Evolutionary conservation across 2,888 invertebrate species (phyloP).

Genomic region (Anodontia alba): DNA sequence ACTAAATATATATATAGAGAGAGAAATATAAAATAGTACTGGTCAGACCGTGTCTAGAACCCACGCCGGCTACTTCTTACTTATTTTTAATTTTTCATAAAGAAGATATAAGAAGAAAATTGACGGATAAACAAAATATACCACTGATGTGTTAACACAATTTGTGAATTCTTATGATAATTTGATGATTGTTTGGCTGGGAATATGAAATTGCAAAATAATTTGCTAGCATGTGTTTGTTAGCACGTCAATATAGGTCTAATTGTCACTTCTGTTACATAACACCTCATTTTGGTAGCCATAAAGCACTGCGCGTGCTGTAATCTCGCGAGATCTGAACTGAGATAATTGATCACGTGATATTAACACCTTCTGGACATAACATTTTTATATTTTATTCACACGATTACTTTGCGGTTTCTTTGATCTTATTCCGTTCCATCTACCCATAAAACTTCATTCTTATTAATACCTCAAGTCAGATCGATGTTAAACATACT

Average conservation of each 20-base stretch:
- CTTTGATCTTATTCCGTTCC: constrained; percentile 16
- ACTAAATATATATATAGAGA: too few species aligned
- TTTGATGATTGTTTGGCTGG: too few species aligned
- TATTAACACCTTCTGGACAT: constrained; percentile 10
- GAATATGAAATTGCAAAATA: too few species aligned
- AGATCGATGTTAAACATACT: not conserved
- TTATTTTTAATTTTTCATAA: too few species aligned
- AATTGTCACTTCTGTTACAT: not conserved
- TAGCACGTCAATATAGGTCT: not conserved
- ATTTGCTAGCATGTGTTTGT: too few species aligned
- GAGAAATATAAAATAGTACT: too few species aligned
- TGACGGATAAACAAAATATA: too few species aligned
- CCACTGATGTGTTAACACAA: too few species aligned
- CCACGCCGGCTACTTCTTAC: too few species aligned
- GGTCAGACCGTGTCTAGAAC: too few species aligned
- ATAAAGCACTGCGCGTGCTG: not conserved
- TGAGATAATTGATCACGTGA: constrained; percentile 21
- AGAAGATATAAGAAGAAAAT: too few species aligned
- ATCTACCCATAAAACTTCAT: constrained; percentile 7
- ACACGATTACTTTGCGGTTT: not conserved
- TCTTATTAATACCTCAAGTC: constrained; percentile 10
- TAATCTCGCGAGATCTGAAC: constrained; percentile 10
- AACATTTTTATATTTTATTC: constrained; percentile 18
- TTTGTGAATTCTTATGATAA: too few species aligned
- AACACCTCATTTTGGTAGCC: not conserved